These are phyloP conservation scores for Parotocinclus haroldoi DNA, from an alignment of 2,797 vertebrate species.

Conservation along the genomic window DNA sequence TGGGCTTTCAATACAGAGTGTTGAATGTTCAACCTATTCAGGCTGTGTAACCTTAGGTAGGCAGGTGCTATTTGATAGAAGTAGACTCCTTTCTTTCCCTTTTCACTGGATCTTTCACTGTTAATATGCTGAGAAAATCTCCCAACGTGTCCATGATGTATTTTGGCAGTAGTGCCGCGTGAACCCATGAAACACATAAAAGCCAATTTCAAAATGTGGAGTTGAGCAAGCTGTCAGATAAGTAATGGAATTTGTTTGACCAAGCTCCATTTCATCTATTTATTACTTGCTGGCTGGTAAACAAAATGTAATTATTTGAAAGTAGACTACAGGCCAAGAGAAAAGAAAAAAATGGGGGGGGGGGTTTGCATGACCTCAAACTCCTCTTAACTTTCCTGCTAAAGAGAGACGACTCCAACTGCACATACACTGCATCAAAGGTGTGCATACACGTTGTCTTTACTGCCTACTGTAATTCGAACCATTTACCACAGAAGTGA, in stretches of 20 bases:
- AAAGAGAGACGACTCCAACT: not conserved
- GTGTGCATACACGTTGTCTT: slow-evolving; percentile 29
- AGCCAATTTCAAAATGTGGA: not conserved
- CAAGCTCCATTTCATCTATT: slow-evolving; percentile 4
- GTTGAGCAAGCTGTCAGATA: slow-evolving; percentile 8
- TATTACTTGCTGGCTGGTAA: not conserved
- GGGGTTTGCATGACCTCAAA: no score
- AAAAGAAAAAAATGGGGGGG: no score
- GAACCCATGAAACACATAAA: not conserved
- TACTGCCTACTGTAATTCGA: slow-evolving; percentile 32
- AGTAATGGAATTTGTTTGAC: not conserved
- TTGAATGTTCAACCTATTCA: no score
- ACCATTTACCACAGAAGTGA: slow-evolving; percentile 22
- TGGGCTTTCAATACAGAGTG: no score
- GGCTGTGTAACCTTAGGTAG: no score
- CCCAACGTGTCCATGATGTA: not conserved
- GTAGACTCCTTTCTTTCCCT: not conserved
- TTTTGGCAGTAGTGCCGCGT: slow-evolving; percentile 1
- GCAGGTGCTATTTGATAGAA: no score
- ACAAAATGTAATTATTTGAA: slow-evolving; percentile 3
- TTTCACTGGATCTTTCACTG: not conserved
- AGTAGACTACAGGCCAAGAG: slow-evolving; percentile 2
- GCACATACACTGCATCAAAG: slow-evolving; percentile 5
- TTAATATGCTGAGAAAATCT: not conserved
- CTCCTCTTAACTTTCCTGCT: not conserved